These are phyloP conservation scores for Daboia siamensis DNA, from an alignment of 2,113 vertebrate genomes.

Conservation along the genomic window DNA sequence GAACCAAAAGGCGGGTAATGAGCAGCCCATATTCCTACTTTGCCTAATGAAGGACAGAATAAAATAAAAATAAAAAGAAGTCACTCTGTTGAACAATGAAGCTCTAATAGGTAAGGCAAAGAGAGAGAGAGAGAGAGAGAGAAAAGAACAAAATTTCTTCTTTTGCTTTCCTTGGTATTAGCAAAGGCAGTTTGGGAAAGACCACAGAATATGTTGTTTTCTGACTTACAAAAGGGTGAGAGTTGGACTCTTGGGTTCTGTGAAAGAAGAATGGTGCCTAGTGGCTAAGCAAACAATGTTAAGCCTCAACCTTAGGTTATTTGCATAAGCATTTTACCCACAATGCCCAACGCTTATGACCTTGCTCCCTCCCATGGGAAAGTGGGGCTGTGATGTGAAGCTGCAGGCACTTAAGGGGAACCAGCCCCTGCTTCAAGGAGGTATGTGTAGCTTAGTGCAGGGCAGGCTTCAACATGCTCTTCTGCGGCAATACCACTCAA, in stretches of 20 bases:
- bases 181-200: neutral
- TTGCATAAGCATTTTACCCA: constrained; percentile 14
- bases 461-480: constrained; percentile 41
- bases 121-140: neutral
- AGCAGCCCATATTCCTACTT: neutral
- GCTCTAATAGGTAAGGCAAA: neutral
- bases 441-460: constrained; percentile 40
- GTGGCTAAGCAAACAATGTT: constrained; percentile 8
- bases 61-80: neutral
- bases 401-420: constrained; percentile 22
- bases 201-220: neutral
- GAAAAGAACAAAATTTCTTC: too few species aligned
- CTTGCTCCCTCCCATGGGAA: neutral
- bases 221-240: neutral
- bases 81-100: neutral
- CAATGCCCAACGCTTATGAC: constrained; percentile 10
- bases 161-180: neutral
- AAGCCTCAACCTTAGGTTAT: constrained; percentile 22
- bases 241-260: neutral
- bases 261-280: constrained; percentile 27
- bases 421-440: constrained; percentile 34
- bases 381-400: neutral
- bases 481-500: neutral
- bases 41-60: neutral
- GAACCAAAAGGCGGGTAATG: neutral